Evolutionary conservation across 1,140 invertebrate species (phyloP).

Genomic region (Oreohelix idahoensis): DNA sequence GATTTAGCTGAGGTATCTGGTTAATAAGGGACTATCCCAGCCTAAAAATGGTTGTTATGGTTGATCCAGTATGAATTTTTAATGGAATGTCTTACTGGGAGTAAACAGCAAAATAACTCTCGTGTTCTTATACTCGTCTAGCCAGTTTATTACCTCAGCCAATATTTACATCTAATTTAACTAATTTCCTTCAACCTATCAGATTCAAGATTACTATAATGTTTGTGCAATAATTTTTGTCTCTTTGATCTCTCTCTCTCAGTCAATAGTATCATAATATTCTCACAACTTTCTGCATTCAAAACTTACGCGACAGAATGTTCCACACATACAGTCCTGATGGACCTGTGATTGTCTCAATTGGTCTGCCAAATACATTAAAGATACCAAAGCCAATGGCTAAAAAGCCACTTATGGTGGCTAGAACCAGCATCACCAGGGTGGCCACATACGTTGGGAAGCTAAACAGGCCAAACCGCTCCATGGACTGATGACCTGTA

Average conservation of each 20-base stretch:
- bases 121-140: too few relatives aligned
- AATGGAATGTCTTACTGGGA: too few relatives aligned
- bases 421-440: conserved; percentile 78
- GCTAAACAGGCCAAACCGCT: conserved; percentile 79
- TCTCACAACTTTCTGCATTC: too few relatives aligned
- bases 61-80: too few relatives aligned
- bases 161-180: background rate
- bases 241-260: too few relatives aligned
- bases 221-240: background rate
- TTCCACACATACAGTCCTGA: conserved; percentile 87
- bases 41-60: too few relatives aligned
- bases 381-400: conserved; percentile 84
- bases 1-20: too few relatives aligned
- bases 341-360: conserved; percentile 82
- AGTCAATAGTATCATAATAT: too few relatives aligned
- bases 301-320: conserved; percentile 80
- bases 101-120: too few relatives aligned
- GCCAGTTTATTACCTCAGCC: too few relatives aligned
- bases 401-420: conserved; percentile 80
- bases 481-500: conserved; percentile 6
- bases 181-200: background rate
- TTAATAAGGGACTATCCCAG: too few relatives aligned
- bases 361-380: conserved; percentile 84
- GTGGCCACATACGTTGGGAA: conserved; percentile 83
- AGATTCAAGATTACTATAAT: background rate